Percentiles rank a stretch among this genome's conserved stretches.
phyloP scores from a whole-genome alignment of 2,888 invertebrate genomes.

The Cantharis rustica region DNA sequence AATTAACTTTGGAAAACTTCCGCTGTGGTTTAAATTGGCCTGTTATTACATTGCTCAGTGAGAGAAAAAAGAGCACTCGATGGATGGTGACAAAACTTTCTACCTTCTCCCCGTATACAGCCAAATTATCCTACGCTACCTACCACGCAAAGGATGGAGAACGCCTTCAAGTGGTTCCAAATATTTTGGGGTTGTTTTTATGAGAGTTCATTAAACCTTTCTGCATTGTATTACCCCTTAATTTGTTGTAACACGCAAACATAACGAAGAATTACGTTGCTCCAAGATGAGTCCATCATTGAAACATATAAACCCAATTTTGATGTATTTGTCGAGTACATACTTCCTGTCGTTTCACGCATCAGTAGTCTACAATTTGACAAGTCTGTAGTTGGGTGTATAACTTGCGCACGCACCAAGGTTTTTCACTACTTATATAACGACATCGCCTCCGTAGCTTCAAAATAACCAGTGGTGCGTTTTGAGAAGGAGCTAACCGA shows the following conservation, averaged over 20 bases:
- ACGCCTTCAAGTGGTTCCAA: background rate
- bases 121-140: background rate
- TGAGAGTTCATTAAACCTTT: background rate
- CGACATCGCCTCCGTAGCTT: slow-evolving; percentile 15
- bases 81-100: background rate
- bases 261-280: background rate
- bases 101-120: background rate
- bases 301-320: background rate
- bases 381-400: slow-evolving; percentile 29
- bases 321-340: background rate
- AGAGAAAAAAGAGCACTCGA: background rate
- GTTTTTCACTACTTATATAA: slow-evolving; percentile 18
- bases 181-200: background rate
- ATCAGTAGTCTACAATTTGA: slow-evolving; percentile 16
- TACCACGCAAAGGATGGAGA: background rate
- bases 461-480: slow-evolving; percentile 15
- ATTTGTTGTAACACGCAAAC: background rate
- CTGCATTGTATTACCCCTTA: background rate
- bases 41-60: background rate
- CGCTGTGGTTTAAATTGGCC: background rate
- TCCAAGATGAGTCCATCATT: background rate
- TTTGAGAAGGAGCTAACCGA: background rate
- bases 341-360: slow-evolving; percentile 1
- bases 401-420: slow-evolving; percentile 24
- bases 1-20: background rate